Evolutionary conservation across 2,888 invertebrate species (phyloP), one percentile per base, ranked within the genome.

Genomic region (Hyposoter dolosus): DNA sequence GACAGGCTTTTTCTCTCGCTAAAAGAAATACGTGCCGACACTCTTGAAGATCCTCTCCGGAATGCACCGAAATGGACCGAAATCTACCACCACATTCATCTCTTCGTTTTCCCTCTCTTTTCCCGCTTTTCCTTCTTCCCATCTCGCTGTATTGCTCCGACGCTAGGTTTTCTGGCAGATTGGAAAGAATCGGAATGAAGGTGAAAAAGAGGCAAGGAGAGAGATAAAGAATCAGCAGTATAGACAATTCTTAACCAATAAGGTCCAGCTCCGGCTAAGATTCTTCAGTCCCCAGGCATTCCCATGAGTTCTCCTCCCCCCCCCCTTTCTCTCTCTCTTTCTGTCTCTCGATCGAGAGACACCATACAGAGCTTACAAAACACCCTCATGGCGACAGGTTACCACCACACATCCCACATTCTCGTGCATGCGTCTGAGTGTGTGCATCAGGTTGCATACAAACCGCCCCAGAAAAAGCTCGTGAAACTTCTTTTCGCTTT

Each of bases 361-460:
- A 63, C 83, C 63, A 63, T n/a, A 68, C 69, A 69, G 77, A 88
- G 87, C 86, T 86, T 86, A 88, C 87, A 87, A 87, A 88, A 87
- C 86, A 87, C 68, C 77, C 82, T 84, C 78, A 81, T 80, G 32
- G 82, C 84, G 87, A 87, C 86, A 84, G 79, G 81, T 88, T 83
- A 83, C 77, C 47, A 43, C 53, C 40, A 65, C 15, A 65, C 4
- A 60, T 28, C 23, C 63, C 74, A 40, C 53, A 40, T 56, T 17
- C n/a, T 40, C 35, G 40, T 40, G 19, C 63, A 28, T 40, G 53
- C 65, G 19, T 78, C 74, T 68, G 65, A 74, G 84, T 86, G 82
- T 83, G 63, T 65, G 50, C 32, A 23, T 60, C 56, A 60, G 23
- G 56, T 60, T 60, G 74, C 19, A 68, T 15, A 19, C 32, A 12